A percentile compares a stretch with the other conserved stretches of the same genome.
Evolutionary conservation across 2,113 vertebrate species (phyloP).

Genomic region (Lophochroa leadbeateri): DNA sequence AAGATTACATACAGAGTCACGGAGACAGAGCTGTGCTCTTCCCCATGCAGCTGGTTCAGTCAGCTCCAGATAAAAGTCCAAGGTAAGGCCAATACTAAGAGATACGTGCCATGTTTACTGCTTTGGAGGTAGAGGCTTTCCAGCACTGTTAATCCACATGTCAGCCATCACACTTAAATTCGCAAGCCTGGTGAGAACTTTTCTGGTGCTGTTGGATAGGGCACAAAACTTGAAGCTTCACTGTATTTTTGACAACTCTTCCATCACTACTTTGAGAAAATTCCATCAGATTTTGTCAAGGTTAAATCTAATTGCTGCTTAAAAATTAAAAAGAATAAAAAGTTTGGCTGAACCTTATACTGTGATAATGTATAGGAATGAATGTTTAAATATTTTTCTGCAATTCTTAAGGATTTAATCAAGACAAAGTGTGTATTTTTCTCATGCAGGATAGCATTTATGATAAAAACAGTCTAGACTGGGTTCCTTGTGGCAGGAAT

Average conservation of each 20-base stretch:
- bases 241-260: background rate
- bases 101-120: rapidly evolving
- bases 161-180: background rate
- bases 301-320: background rate
- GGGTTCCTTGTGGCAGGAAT: background rate
- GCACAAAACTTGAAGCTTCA: background rate
- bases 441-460: background rate
- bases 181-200: background rate
- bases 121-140: background rate
- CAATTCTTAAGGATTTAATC: background rate
- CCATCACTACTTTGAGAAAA: background rate
- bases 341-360: background rate
- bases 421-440: background rate
- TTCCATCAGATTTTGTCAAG: background rate
- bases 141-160: background rate
- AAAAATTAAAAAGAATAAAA: background rate
- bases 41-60: background rate
- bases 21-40: background rate
- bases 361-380: background rate
- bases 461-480: background rate
- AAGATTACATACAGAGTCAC: background rate
- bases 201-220: background rate
- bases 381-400: background rate
- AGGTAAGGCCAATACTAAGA: background rate
- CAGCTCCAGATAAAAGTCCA: background rate